These are phyloP conservation scores for Dinomys branickii DNA, from an alignment of 2,113 vertebrate species.

Conservation along the genomic window DNA sequence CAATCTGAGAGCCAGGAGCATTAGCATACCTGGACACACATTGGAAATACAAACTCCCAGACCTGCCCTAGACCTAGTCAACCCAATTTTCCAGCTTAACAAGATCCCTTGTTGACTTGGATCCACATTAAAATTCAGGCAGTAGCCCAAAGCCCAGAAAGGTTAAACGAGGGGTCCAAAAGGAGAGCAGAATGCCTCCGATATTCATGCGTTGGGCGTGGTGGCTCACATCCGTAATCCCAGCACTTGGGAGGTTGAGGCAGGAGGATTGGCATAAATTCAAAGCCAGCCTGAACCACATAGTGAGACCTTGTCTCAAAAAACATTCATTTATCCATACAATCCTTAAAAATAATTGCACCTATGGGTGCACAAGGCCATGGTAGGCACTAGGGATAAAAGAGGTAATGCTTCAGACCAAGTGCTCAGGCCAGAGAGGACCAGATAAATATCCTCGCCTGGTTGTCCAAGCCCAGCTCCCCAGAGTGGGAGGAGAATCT, in stretches of 20 bases:
- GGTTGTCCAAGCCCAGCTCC: not conserved
- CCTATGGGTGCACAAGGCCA: not conserved
- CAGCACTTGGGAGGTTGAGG: not conserved
- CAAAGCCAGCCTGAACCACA: not conserved
- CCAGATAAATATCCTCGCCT: not conserved
- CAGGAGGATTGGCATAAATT: not conserved
- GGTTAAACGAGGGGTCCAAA: not conserved
- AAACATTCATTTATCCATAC: not conserved
- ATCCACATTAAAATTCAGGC: not conserved
- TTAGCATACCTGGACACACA: not conserved
- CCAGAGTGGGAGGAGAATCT: not conserved
- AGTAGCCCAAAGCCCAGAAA: not conserved
- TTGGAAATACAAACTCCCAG: not conserved
- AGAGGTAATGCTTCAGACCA: not conserved
- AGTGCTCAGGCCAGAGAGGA: not conserved
- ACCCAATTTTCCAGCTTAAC: not conserved
- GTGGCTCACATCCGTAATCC: not conserved
- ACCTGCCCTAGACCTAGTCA: not conserved
- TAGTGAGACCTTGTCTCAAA: not conserved
- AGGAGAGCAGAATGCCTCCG: not conserved
- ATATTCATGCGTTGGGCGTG: not conserved
- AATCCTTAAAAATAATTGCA: conserved; percentile 42
- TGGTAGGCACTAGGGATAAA: not conserved
- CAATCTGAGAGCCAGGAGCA: not conserved
- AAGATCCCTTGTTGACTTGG: not conserved